A percentile compares a stretch with the other conserved stretches of the same genome.
Conservation (phyloP, 1,140 invertebrate genomes). For the Heliconius hewitsoni region DNA sequence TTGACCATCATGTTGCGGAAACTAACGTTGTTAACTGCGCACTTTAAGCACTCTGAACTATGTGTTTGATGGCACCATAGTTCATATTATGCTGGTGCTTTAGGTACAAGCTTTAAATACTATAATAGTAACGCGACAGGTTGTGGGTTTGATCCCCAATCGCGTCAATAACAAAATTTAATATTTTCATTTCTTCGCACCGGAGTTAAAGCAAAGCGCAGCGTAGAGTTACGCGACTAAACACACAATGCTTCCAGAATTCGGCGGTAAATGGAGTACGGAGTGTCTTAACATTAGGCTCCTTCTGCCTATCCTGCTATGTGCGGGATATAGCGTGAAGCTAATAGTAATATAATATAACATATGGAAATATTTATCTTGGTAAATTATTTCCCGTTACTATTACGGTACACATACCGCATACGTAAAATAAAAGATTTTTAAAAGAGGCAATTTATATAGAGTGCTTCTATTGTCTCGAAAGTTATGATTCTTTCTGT, state of each 20-base stretch:
- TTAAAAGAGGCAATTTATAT: constrained; percentile 24
- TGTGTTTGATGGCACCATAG: not conserved
- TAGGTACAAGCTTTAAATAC: not conserved
- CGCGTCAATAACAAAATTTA: too few species aligned
- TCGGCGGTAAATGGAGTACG: too few species aligned
- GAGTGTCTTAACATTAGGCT: too few species aligned
- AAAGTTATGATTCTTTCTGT: constrained; percentile 22
- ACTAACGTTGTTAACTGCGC: constrained; percentile 22
- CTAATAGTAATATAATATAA: not conserved
- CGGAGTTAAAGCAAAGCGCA: too few species aligned
- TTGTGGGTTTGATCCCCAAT: too few species aligned
- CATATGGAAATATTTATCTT: not conserved
- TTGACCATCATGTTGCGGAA: constrained; percentile 24
- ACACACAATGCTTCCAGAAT: too few species aligned
- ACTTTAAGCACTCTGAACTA: constrained; percentile 13
- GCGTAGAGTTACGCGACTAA: too few species aligned
- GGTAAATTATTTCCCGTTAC: not conserved
- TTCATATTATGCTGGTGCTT: not conserved
- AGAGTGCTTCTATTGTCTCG: constrained; percentile 20
- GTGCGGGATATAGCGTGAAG: not conserved
- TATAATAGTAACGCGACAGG: not conserved
- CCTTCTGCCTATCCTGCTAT: too few species aligned
- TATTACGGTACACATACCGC: not conserved
- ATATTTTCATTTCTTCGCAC: too few species aligned
- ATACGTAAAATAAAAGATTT: constrained; percentile 16